Percentiles rank a stretch among this genome's conserved stretches.
These are phyloP conservation scores for Echeneis naucrates DNA, from an alignment of 2,797 vertebrate genomes.

Conservation along the genomic window DNA sequence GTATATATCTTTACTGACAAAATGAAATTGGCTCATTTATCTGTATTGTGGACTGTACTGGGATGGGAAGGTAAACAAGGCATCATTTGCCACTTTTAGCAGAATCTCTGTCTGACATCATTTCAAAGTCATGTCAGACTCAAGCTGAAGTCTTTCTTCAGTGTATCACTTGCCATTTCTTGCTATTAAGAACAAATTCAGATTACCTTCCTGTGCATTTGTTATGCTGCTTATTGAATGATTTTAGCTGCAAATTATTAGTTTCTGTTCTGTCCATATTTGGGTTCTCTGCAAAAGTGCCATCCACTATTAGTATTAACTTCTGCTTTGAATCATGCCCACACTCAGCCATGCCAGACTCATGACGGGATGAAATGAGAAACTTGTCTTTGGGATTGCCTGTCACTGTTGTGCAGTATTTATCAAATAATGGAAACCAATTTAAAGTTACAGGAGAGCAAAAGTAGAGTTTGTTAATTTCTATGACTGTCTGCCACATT, in stretches of 20 bases:
- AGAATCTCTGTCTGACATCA: background rate
- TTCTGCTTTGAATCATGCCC: background rate
- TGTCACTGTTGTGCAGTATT: background rate
- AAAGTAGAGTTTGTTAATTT: background rate
- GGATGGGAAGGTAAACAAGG: background rate
- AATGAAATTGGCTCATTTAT: background rate
- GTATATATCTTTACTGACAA: background rate
- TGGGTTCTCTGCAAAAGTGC: background rate
- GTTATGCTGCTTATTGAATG: background rate
- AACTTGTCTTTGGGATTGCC: background rate
- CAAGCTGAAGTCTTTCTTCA: background rate
- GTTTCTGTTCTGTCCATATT: background rate
- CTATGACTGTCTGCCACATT: background rate
- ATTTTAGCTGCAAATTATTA: background rate
- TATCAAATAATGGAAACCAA: slow-evolving; percentile 7
- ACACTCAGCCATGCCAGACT: background rate
- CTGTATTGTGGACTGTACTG: too few relatives aligned
- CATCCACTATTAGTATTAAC: slow-evolving; percentile 7
- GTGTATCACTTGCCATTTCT: background rate
- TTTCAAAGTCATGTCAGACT: background rate
- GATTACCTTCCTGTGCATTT: background rate
- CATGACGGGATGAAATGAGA: slow-evolving; percentile 2
- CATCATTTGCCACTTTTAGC: background rate
- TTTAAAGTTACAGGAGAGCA: background rate
- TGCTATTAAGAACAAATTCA: background rate